These are phyloP conservation scores for Megalurothrips usitatus DNA, from an alignment of 2,888 invertebrate species.

Conservation along the genomic window DNA sequence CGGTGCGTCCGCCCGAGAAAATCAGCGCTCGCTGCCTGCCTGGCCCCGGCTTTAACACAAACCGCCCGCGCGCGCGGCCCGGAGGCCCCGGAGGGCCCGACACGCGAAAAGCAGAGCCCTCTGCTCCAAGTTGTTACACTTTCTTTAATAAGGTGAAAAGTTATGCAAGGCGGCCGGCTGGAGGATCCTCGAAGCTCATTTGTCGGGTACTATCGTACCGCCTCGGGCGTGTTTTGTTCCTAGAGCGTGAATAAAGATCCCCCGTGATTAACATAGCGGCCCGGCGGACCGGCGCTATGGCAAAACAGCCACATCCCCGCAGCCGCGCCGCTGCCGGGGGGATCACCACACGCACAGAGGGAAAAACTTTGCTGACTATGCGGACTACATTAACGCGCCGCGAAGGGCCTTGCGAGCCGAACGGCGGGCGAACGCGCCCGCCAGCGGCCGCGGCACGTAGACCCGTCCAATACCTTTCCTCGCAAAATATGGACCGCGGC, in stretches of 20 bases:
- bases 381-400: neutral
- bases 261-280: neutral
- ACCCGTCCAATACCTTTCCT: neutral
- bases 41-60: no score
- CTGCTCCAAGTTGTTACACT: neutral
- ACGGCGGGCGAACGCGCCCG: neutral
- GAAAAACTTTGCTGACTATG: neutral
- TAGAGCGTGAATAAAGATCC: neutral
- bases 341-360: no score
- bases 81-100: neutral
- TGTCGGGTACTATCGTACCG: neutral
- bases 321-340: no score
- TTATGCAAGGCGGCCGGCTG: slow-evolving; percentile 2
- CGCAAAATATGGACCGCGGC: no score
- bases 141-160: slow-evolving; percentile 23
- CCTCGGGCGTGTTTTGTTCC: neutral
- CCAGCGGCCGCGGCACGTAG: neutral
- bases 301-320: no score
- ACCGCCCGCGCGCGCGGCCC: no score
- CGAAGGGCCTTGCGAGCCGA: neutral
- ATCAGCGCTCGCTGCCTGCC: no score
- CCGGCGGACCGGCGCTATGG: neutral
- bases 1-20: no score
- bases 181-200: neutral
- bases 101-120: neutral